A percentile compares a stretch with the other conserved stretches of the same genome.
Conservation (phyloP, 2,113 vertebrate genomes). For the Vombatus ursinus region DNA sequence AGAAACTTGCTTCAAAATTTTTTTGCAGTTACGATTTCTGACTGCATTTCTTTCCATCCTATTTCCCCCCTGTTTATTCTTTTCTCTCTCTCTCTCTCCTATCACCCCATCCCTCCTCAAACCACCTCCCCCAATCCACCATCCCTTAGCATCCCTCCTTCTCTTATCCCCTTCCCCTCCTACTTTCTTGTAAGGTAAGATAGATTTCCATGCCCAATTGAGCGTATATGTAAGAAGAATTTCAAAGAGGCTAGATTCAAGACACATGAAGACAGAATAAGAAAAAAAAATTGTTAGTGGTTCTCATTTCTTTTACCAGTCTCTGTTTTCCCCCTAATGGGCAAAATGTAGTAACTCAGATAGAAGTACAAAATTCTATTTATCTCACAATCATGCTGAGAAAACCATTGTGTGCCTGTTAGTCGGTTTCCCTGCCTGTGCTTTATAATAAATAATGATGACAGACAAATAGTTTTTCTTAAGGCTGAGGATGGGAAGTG, state of each 20-base stretch:
- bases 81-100: too few species aligned
- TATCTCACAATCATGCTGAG: background rate
- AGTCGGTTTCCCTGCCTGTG: background rate
- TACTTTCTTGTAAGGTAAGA: background rate
- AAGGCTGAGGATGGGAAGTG: background rate
- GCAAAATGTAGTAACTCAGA: slow-evolving; percentile 8
- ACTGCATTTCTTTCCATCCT: background rate
- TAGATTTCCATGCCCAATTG: background rate
- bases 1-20: background rate
- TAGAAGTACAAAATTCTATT: background rate
- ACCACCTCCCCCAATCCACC: background rate
- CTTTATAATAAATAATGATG: background rate
- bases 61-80: background rate
- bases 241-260: background rate
- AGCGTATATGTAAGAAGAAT: background rate
- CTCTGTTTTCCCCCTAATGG: background rate
- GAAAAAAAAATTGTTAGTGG: background rate
- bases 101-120: background rate
- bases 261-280: slow-evolving; percentile 20
- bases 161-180: background rate
- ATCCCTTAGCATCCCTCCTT: background rate
- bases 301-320: slow-evolving; percentile 16
- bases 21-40: background rate
- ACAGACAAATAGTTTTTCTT: background rate
- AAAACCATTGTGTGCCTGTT: background rate